Percentiles rank a stretch among this genome's conserved stretches.
These are phyloP conservation scores for Tetropium fuscum DNA, from an alignment of 2,888 invertebrate species.

Conservation along the genomic window DNA sequence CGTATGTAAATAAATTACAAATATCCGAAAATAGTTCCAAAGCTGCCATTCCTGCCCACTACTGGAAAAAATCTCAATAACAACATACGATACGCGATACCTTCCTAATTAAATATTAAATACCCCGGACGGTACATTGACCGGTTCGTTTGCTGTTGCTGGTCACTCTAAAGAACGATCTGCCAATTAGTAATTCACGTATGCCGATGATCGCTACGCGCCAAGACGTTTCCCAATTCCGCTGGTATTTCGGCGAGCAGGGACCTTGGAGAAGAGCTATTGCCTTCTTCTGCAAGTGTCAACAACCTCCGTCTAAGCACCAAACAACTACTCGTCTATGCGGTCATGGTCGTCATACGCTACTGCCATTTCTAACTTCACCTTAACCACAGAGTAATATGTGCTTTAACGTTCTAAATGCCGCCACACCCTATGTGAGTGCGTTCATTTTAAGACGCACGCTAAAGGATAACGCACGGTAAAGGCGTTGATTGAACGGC, in stretches of 20 bases:
- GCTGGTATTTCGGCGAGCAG: conserved; percentile 37
- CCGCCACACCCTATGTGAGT: too few relatives aligned
- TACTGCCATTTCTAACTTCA: conserved; percentile 36
- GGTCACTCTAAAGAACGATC: background rate
- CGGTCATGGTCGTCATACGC: conserved; percentile 33
- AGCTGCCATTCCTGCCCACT: too few relatives aligned
- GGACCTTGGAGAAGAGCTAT: conserved; percentile 37
- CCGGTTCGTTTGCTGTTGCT: conserved; percentile 9
- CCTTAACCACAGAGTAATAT: too few relatives aligned
- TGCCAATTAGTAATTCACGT: background rate
- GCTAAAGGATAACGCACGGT: too few relatives aligned
- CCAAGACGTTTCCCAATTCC: conserved; percentile 36
- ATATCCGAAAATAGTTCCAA: too few relatives aligned
- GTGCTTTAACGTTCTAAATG: conserved; percentile 30
- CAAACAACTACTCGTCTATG: conserved; percentile 30
- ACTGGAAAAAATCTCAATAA: too few relatives aligned
- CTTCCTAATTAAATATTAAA: too few relatives aligned
- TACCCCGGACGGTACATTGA: conserved; percentile 6
- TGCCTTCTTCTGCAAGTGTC: conserved; percentile 37
- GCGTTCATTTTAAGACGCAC: too few relatives aligned
- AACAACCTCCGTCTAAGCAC: conserved; percentile 33
- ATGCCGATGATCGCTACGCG: conserved; percentile 9
- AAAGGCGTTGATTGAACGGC: too few relatives aligned
- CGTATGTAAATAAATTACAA: too few relatives aligned
- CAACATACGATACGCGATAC: too few relatives aligned